Base-by-base conservation (phyloP, 2,888 invertebrate species). In the Drosophila ezoana region DNA sequence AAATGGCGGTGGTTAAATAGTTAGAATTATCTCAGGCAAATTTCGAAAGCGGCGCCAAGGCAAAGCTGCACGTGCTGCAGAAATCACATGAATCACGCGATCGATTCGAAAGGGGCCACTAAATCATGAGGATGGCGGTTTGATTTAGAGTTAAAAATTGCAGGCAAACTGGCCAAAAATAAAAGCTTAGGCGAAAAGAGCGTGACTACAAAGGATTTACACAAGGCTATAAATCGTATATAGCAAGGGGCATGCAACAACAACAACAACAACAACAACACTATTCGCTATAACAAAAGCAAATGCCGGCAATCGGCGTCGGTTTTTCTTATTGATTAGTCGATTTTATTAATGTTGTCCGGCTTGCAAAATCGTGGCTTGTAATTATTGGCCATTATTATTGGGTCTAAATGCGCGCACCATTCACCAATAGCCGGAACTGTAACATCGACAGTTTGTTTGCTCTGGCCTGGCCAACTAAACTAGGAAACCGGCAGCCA, bases 331-430 rank as follows among this genome's bases (percentile, higher is more conserved):
- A 74, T 77, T 75, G 88, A 88, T 88, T 86, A 75, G 68, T 56
- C 80, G 68, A 68, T 56, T 83, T 81, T 71, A 74, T 77, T 82
- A 77, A 68, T 77, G 63, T 41, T 48, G 60, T 60, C 47, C 41
- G 66, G 73, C 73, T 81, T 76, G 79, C 86, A 70, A 87, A 86
- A 88, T 88, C 86, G 83, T 83, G 87, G 83, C 83, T 72, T 75
- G 89, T 83, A 84, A 84, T 84, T 84, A 84, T 84, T 84, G 76
- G 80, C 89, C 78, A 83, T 83, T 86, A 83, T 82, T 86, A 88
- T 79, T 76, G 77, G 72, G 66, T 68, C 81, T 73, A 66, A 74
- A 66, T 59, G 73, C 57, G 63, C 41, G 37, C 61, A 47, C 76
- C 81, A 67, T 81, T 82, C 87, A 87, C 82, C 76, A 69, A 66